Base-by-base conservation (phyloP, 2,888 invertebrate genomes). In the Dolomedes plantarius region DNA sequence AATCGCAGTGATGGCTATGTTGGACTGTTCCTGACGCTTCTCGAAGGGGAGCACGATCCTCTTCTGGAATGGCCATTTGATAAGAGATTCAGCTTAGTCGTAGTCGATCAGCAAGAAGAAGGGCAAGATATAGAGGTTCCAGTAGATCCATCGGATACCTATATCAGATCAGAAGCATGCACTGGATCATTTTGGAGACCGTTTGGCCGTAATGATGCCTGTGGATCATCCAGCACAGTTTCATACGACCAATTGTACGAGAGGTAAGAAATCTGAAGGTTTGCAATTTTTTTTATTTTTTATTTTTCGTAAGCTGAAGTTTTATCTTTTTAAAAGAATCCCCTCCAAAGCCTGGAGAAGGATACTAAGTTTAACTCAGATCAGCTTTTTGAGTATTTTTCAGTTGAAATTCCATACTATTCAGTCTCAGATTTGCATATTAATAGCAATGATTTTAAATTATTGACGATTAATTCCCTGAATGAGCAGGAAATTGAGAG, bases 41-140 rank as follows among this genome's bases (percentile, higher is more conserved):
- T 90, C 13, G 88, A 88, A 71, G 90, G 90, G 0, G 87, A 87
- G 16, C 89, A 89, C 71, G 90, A 90, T 64, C 27, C 80, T 6
- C 39, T 88, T 0, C 68, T 89, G 9, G 77, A 86, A 0, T 90
- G 90, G 90, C 90, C 90, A 0, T 90, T 90, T 79, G 82, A 83
- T 7, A 88, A 87, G 36, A 88, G 86, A 9, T 89, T 87, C 79
- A 78, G 88, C 9, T 56, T 85, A 9, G 19, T 31, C 11, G 46
- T 85, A 3, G 32, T 88, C 11, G 86, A 88, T 23, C 74, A 77
- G 28, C 39, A 23, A 0, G 69, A 16, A 16, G 19, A 46, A 0
- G 79, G 78, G 5, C 32, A 78, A 27, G 74, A 88, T 39, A 32
- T 77, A 0, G 73, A 62, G 0, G 78, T 88, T 9, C 31, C 77